Percentiles rank a stretch among this genome's conserved stretches.
phyloP scores from a whole-genome alignment of 2,888 invertebrate species.

The Eumerus sabulonum region DNA sequence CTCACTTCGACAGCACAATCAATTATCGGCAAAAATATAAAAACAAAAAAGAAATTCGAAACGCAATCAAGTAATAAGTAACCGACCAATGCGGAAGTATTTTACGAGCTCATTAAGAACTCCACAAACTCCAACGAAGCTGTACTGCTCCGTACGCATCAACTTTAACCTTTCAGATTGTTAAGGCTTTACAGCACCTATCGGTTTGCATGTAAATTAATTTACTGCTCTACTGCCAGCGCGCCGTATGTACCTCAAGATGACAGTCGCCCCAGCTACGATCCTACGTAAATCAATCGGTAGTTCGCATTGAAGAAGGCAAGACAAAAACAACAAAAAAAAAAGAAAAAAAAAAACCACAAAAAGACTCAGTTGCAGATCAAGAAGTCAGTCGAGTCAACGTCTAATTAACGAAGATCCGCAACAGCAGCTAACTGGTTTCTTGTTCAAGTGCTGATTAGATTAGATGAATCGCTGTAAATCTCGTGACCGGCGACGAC shows the following conservation, averaged over 20 bases:
- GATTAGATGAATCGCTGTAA: conserved; percentile 32
- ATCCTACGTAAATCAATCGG: not conserved
- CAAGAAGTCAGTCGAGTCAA: conserved; percentile 13
- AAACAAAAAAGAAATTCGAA: not conserved
- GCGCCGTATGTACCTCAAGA: not conserved
- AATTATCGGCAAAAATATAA: no score
- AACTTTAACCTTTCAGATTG: conserved; percentile 10
- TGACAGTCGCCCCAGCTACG: conserved; percentile 5
- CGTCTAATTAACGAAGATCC: conserved; percentile 23
- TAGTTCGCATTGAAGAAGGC: not conserved
- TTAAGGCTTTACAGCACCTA: conserved; percentile 2
- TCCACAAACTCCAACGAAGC: not conserved
- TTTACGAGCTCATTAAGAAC: conserved; percentile 1
- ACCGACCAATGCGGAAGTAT: conserved; percentile 13
- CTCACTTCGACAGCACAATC: no score
- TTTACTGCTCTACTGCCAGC: not conserved
- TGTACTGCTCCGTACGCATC: not conserved
- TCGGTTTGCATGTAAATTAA: conserved; percentile 6
- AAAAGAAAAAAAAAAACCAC: no score
- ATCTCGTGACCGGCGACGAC: conserved; percentile 11
- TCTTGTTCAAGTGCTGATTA: conserved; percentile 24
- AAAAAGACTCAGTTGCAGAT: no score
- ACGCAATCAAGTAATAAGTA: conserved; percentile 2
- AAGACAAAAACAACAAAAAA: no score
- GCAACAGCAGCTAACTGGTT: conserved; percentile 12